Evolutionary conservation across 2,888 invertebrate species (phyloP), one percentile per base, ranked within the genome.

Genomic region (Drosophila mimica): DNA sequence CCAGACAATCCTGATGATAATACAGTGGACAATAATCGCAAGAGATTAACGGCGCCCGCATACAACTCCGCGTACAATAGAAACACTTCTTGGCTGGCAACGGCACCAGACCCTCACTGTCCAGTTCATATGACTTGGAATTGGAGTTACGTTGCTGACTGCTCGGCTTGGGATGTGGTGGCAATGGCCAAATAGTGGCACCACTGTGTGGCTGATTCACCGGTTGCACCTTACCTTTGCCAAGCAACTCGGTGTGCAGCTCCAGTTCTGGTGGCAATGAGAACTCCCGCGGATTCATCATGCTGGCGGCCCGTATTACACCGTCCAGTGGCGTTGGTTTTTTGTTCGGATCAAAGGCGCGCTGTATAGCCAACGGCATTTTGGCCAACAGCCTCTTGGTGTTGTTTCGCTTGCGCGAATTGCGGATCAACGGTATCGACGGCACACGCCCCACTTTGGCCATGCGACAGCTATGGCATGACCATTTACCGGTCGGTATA

Each of bases 21-120:
- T 96, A 95, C 65, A 97, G 93, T 0, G 98, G 96, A 92, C 99
- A 99, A 93, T 97, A 99, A 94, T 99, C 99, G 92, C 99, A 99
- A 74, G 97, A 96, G 57, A 99, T 94, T 80, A 99, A 94, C 0
- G 98, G 97, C 0, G 97, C 97, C 62, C 95, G 94, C 82, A 97
- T 95, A 93, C 98, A 98, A 20, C 97, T 97, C 88, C 96, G 96
- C 67, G 95, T 94, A 91, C 98, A 99, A 83, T 96, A 96, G 92
- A 96, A 97, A 93, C 99, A 99, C 13, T 96, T 94, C 92, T 96
- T 96, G 0, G 97, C 97, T 0, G 98, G 98, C 74, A 97, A 93
- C 1, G 97, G 97, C 56, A 98, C 96, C 90, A 96, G 94, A 34
- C 93, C 93, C 70, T 95, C 94, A 3, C 91, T 78, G 86, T 95